Base-by-base conservation (phyloP, 2,797 vertebrate genomes). In the Helicolenus hilgendorfi region DNA sequence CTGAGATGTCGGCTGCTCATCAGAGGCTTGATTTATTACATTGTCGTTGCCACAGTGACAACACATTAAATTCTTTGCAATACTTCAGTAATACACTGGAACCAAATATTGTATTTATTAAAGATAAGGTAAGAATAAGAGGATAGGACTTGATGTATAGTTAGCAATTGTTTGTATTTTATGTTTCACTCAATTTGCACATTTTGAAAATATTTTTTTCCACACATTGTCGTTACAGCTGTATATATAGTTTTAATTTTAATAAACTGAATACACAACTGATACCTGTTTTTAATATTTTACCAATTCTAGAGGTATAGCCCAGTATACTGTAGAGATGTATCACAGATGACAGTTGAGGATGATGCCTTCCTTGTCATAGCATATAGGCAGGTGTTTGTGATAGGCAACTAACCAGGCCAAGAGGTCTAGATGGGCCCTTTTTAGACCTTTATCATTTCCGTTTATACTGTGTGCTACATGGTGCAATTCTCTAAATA, bases 31-130 rank as follows among this genome's bases (percentile, higher is more conserved):
- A 62, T 65, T 69, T 18, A 60, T 13, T 85, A 31, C 56, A 36
- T 33, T 72, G 14, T 59, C 13, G 7, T 18, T 73, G 22, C 63
- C 24, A 73, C 4, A 11, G 13, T 26, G 35, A 69, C 36, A 73
- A 62, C 11, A 24, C 29, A 53, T 55, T 10, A 58, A 84, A 11
- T 11, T 33, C 2, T 36, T 75, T 72, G 14, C 9, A 72, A 27
- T 38, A 33, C 3, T 26, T 20, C 62, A 41, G 76, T 7, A 56
- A 83, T 18, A 63, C 33, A 83, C 64, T 82, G 35, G 2, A 89
- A 69, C 9, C n/a, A 60, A 58, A 83, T 45, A 18, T 7, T 84
- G 49, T 92, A 91, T 93, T 91, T 85, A 91, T 86, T 83, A 15
- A 49, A 60, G 58, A 60, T 18, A 64, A 26, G 9, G 27, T 11